phyloP scores from a whole-genome alignment of 2,797 vertebrate genomes.

The Protonibea diacanthus region DNA sequence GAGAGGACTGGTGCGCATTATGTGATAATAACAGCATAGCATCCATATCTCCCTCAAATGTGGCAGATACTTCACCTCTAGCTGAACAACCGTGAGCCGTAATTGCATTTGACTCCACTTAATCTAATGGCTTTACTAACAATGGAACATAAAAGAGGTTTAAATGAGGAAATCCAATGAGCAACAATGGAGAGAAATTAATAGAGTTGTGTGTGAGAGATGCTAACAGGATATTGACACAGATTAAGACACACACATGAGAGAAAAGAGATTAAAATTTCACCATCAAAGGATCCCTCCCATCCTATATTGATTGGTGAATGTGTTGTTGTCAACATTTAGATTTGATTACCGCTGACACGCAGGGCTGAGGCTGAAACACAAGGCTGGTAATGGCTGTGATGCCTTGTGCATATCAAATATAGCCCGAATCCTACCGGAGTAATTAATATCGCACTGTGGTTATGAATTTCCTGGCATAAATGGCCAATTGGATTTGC shows the following conservation, averaged over 20 bases:
- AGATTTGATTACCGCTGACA: conserved; percentile 89
- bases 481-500: conserved; percentile 82
- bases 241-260: conserved; percentile 69
- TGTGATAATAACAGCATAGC: conserved; percentile 18
- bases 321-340: conserved; percentile 87
- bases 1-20: conserved; percentile 19
- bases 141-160: conserved; percentile 70
- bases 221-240: conserved; percentile 75
- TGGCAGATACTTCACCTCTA: conserved; percentile 16
- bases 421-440: conserved; percentile 78
- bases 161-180: conserved; percentile 68
- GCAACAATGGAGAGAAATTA: conserved; percentile 56
- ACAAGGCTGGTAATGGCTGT: conserved; percentile 81
- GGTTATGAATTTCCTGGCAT: conserved; percentile 87
- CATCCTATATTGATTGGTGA: conserved; percentile 82
- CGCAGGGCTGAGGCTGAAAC: conserved; percentile 80
- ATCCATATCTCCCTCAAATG: conserved; percentile 13
- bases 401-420: conserved; percentile 83
- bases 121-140: conserved; percentile 70
- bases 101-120: conserved; percentile 77
- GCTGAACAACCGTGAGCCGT: conserved; percentile 43
- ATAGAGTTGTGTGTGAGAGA: conserved; percentile 62
- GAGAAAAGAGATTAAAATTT: conserved; percentile 80
- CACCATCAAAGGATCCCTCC: conserved; percentile 75
- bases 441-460: conserved; percentile 85